Evolutionary conservation across 2,888 invertebrate genomes (phyloP).

Genomic region (Catocala fraxini): DNA sequence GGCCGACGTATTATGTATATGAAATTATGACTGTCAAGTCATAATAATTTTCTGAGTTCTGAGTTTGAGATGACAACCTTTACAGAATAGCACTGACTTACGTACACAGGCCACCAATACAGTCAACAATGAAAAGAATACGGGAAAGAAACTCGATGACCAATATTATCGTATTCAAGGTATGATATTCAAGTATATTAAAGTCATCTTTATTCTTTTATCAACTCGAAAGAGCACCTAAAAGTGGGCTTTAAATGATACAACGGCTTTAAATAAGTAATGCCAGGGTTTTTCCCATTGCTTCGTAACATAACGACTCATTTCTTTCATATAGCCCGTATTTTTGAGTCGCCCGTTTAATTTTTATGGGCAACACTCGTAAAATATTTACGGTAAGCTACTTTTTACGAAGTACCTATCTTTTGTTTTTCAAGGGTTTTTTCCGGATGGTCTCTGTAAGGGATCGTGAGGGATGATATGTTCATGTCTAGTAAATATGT

Average conservation of each 20-base stretch:
- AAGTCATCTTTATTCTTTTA: slow-evolving; percentile 4
- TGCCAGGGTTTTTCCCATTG: slow-evolving; percentile 11
- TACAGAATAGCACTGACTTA: no score
- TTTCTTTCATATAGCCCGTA: slow-evolving; percentile 18
- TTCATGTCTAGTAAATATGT: neutral
- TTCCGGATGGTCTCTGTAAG: neutral
- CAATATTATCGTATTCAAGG: no score
- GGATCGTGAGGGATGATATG: neutral
- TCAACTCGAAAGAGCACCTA: slow-evolving; percentile 12
- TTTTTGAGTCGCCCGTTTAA: slow-evolving; percentile 20
- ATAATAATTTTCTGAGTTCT: no score
- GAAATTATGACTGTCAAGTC: no score
- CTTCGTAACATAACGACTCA: slow-evolving; percentile 13
- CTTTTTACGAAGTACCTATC: slow-evolving; percentile 13
- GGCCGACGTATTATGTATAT: no score
- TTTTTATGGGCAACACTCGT: slow-evolving; percentile 21
- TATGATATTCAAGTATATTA: neutral
- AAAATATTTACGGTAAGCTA: slow-evolving; percentile 21
- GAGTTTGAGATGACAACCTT: no score
- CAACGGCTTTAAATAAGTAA: slow-evolving; percentile 20
- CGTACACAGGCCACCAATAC: no score
- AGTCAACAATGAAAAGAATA: no score
- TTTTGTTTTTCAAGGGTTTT: slow-evolving; percentile 8
- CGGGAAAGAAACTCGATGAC: no score
- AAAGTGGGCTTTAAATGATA: slow-evolving; percentile 12